These are phyloP conservation scores for Pogonognathellus flavescens DNA, from an alignment of 1,140 invertebrate genomes.

Conservation along the genomic window DNA sequence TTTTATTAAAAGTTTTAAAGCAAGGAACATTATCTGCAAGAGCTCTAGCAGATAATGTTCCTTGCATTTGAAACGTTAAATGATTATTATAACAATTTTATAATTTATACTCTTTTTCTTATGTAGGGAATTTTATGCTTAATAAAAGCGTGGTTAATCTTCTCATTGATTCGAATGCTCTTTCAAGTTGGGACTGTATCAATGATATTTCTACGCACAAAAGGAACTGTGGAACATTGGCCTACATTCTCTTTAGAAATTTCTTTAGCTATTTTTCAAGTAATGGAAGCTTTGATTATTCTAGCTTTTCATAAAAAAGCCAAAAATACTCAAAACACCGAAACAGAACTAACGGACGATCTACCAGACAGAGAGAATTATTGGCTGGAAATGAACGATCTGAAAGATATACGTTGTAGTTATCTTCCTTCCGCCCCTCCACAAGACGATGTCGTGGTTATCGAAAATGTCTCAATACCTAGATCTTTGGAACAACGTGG, in stretches of 20 bases:
- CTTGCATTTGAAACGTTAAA: too few relatives aligned
- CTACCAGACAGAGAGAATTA: neutral
- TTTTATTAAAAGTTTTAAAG: too few relatives aligned
- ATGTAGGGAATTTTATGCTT: conserved; percentile 21
- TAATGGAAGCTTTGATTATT: conserved; percentile 32
- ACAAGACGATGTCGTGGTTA: neutral
- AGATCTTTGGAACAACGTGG: too few relatives aligned
- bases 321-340: neutral
- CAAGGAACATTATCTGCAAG: too few relatives aligned
- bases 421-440: neutral
- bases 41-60: too few relatives aligned
- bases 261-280: neutral
- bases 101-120: neutral
- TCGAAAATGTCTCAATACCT: too few relatives aligned
- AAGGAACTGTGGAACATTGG: neutral
- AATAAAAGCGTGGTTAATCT: conserved; percentile 30
- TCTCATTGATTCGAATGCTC: neutral
- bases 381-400: conserved; percentile 1
- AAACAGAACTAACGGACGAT: neutral
- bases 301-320: conserved; percentile 21
- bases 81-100: neutral
- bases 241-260: neutral
- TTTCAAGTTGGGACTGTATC: neutral
- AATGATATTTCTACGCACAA: neutral
- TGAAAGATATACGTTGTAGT: neutral